Evolutionary conservation across 2,888 invertebrate species (phyloP).

Genomic region (Cylloceria caligata): DNA sequence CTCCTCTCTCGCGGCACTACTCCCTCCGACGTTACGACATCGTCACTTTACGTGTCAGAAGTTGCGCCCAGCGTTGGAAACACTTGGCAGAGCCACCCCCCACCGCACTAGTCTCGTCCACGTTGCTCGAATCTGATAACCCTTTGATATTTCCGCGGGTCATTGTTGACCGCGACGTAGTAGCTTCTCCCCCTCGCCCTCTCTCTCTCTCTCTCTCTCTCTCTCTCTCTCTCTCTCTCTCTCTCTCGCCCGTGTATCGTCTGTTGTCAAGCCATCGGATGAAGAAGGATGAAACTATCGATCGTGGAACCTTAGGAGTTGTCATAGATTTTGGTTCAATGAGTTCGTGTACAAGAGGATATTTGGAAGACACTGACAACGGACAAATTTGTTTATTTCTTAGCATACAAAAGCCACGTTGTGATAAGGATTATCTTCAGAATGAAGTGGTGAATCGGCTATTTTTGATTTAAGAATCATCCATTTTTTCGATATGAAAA

Average conservation of each 20-base stretch:
- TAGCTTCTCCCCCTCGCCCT: conserved; percentile 17
- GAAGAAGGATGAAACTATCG: conserved; percentile 9
- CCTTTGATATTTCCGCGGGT: conserved; percentile 80
- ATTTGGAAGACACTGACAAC: background rate
- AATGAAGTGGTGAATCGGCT: background rate
- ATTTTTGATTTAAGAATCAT: background rate
- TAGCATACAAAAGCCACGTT: background rate
- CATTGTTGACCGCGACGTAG: conserved; percentile 71
- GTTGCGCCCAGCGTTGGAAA: conserved; percentile 74
- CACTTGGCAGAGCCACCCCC: conserved; percentile 58
- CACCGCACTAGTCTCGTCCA: conserved; percentile 50
- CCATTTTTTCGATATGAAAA: background rate
- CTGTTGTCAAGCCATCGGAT: background rate
- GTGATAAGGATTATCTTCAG: background rate
- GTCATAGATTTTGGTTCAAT: background rate
- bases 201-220: background rate
- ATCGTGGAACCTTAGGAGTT: conserved; percentile 1
- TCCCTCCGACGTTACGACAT: conserved; percentile 81
- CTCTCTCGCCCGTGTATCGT: background rate
- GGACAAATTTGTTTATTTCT: background rate
- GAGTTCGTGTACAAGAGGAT: background rate
- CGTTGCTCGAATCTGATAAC: conserved; percentile 81
- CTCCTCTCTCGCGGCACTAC: conserved; percentile 66
- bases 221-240: background rate
- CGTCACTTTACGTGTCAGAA: conserved; percentile 84